These are phyloP conservation scores for Nycticebus coucang DNA, from an alignment of 2,113 vertebrate species.

Conservation along the genomic window DNA sequence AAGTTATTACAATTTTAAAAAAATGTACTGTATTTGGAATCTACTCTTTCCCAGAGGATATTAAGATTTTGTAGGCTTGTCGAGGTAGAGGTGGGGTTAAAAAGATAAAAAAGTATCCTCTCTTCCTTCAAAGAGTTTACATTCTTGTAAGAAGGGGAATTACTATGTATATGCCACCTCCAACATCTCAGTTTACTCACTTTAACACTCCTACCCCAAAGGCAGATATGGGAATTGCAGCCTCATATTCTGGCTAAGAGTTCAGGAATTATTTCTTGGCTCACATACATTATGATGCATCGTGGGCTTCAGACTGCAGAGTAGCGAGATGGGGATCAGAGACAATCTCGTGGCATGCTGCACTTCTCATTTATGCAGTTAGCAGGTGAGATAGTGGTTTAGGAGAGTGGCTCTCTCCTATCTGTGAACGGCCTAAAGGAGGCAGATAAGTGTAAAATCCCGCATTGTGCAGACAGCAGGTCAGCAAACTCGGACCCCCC, in stretches of 20 bases:
- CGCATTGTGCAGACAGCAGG: background rate
- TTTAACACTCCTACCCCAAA: background rate
- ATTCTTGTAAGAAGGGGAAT: background rate
- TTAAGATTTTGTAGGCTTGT: background rate
- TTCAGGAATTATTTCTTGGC: background rate
- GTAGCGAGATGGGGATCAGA: background rate
- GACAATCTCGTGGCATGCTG: background rate
- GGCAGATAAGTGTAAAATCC: background rate
- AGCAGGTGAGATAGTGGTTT: background rate
- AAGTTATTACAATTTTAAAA: background rate
- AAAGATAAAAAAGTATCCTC: background rate
- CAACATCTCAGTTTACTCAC: background rate
- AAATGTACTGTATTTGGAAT: background rate
- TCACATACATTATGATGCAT: background rate
- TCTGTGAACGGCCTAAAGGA: background rate
- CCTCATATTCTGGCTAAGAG: background rate
- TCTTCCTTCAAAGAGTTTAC: background rate
- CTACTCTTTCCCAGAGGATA: background rate
- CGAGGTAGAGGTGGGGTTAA: background rate
- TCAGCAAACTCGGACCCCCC: background rate
- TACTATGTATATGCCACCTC: background rate
- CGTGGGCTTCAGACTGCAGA: background rate
- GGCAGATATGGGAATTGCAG: background rate
- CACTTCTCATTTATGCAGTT: background rate
- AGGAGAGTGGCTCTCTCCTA: background rate